A percentile compares a stretch with the other conserved stretches of the same genome.
Evolutionary conservation across 2,888 invertebrate genomes (phyloP).

Genomic region (Leptopterna dolabrata): DNA sequence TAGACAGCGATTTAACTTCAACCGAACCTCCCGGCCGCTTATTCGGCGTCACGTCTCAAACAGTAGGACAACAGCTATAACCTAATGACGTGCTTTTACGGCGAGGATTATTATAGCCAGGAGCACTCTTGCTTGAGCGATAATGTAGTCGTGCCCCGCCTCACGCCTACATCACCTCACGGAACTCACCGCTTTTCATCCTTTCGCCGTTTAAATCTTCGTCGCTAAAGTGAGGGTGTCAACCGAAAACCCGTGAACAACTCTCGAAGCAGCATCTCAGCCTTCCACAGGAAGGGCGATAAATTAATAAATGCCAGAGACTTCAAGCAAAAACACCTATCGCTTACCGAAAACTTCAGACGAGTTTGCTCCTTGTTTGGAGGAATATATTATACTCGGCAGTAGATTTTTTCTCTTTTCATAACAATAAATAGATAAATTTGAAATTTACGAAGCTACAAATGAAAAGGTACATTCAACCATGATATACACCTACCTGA

Average conservation of each 20-base stretch:
- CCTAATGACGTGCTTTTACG: conserved; percentile 15
- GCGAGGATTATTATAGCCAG: not conserved
- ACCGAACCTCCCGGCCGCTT: not conserved
- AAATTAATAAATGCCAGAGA: not conserved
- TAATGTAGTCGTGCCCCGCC: not conserved
- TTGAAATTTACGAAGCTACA: too few relatives aligned
- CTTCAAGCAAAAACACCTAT: not conserved
- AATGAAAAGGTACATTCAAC: too few relatives aligned
- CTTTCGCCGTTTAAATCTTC: not conserved
- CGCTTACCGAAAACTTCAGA: not conserved
- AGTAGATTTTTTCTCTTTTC: not conserved
- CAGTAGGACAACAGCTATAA: not conserved
- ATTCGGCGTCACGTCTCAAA: conserved; percentile 10
- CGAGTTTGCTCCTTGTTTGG: not conserved
- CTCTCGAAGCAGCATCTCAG: not conserved
- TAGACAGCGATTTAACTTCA: too few relatives aligned
- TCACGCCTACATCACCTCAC: not conserved
- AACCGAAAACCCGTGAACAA: not conserved
- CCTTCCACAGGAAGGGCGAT: not conserved
- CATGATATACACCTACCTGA: too few relatives aligned
- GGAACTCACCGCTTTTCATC: not conserved
- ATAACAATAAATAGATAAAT: too few relatives aligned
- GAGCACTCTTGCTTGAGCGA: not conserved
- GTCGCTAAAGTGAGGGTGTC: not conserved
- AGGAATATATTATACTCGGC: not conserved